These are phyloP conservation scores for Hirtodrosophila histrioides DNA, from an alignment of 2,888 invertebrate genomes.

Conservation along the genomic window DNA sequence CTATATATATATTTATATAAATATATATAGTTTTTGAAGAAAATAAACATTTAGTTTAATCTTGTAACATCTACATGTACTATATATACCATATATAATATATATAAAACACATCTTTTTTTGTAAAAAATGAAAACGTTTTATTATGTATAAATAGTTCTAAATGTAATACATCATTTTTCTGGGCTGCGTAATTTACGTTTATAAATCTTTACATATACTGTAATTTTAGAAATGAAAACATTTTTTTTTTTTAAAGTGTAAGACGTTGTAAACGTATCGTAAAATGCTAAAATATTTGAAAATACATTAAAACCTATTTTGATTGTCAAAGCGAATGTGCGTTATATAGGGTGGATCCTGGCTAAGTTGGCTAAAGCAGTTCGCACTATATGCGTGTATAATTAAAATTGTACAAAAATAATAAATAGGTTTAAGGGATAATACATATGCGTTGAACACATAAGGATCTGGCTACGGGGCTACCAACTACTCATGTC, in stretches of 20 bases:
- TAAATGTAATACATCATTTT: constrained; percentile 31
- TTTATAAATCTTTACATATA: constrained; percentile 1
- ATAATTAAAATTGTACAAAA: constrained; percentile 26
- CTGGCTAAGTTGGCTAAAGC: constrained; percentile 8
- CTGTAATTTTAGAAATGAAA: constrained; percentile 2
- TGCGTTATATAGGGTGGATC: not conserved
- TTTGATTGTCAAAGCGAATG: constrained; percentile 7
- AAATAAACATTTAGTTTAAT: too few species aligned
- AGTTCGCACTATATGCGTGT: not conserved
- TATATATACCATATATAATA: too few species aligned
- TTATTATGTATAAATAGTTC: constrained; percentile 15
- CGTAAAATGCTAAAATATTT: constrained; percentile 9
- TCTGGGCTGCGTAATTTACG: not conserved
- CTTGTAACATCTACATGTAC: too few species aligned
- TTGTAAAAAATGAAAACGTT: not conserved
- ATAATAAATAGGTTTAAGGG: constrained; percentile 31
- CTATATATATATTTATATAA: not conserved
- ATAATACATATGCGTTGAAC: constrained; percentile 12
- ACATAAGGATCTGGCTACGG: not conserved
- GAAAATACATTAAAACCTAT: constrained; percentile 15
- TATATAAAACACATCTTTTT: not conserved
- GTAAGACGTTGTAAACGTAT: constrained; percentile 21
- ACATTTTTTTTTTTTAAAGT: not conserved
- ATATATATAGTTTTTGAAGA: not conserved
- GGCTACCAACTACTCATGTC: not conserved